phyloP scores from a whole-genome alignment of 2,888 invertebrate genomes.

The Biston stratarius region DNA sequence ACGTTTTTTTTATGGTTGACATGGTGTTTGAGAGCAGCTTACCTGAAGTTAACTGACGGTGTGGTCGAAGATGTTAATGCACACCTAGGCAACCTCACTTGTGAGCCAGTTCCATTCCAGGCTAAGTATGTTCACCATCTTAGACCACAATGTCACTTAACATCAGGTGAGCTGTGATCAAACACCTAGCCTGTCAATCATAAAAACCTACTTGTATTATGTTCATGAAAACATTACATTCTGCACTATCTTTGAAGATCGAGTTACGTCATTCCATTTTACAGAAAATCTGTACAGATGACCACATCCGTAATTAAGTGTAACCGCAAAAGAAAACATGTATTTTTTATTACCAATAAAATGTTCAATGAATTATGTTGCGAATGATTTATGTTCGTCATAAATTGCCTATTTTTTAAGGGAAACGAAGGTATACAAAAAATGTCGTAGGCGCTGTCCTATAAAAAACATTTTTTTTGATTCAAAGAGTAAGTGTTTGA shows the following conservation, averaged over 20 bases:
- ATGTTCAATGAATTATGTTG: conserved; percentile 39
- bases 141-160: no score
- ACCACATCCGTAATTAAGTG: conserved; percentile 63
- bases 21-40: no score
- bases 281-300: conserved; percentile 45
- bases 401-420: conserved; percentile 21
- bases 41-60: no score
- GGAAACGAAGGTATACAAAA: conserved; percentile 13
- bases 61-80: no score
- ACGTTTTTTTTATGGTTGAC: no score
- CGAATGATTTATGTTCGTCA: conserved; percentile 34
- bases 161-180: no score
- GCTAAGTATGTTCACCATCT: no score
- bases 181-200: no score
- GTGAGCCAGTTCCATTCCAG: no score
- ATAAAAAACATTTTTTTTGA: no score
- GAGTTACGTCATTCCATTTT: conserved; percentile 48
- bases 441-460: neutral
- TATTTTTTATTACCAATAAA: conserved; percentile 42
- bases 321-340: conserved; percentile 43
- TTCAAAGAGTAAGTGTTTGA: no score
- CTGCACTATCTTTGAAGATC: conserved; percentile 17
- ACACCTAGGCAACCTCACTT: no score
- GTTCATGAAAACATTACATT: neutral
- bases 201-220: neutral